Conservation (phyloP, 1,140 invertebrate species). For the Drosophila lini region DNA sequence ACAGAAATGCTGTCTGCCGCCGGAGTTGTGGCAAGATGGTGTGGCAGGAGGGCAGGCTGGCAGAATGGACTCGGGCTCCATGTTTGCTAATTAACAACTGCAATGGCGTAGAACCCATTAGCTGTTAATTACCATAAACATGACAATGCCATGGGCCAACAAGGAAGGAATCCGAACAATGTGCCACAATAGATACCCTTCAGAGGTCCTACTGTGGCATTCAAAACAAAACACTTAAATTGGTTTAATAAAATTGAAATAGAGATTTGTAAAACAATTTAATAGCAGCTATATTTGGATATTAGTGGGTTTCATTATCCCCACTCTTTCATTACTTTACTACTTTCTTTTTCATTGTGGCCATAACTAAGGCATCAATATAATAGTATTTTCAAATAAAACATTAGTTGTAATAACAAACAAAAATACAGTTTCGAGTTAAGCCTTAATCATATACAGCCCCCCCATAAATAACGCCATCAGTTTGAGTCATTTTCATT, state of each 20-base stretch:
- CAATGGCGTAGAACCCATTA: conserved; percentile 82
- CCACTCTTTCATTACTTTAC: neutral
- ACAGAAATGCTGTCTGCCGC: neutral
- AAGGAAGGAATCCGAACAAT: conserved; percentile 38
- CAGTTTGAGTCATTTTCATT: conserved; percentile 7
- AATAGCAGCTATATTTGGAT: neutral
- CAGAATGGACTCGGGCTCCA: conserved; percentile 39
- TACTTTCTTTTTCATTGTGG: neutral
- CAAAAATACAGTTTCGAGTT: neutral
- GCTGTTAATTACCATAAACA: conserved; percentile 81
- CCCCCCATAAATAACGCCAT: conserved; percentile 5
- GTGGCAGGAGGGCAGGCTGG: conserved; percentile 33
- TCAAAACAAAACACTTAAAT: neutral
- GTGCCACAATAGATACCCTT: conserved; percentile 3
- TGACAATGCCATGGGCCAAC: conserved; percentile 67
- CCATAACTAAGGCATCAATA: neutral
- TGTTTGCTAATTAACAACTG: conserved; percentile 75
- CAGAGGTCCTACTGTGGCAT: neutral
- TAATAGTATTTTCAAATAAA: neutral
- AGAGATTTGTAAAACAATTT: neutral
- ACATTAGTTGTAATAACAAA: neutral
- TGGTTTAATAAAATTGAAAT: neutral
- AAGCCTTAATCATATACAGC: conserved; percentile 1
- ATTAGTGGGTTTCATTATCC: neutral
- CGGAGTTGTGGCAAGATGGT: conserved; percentile 6